Conservation (phyloP, 1,140 invertebrate species). For the Melitaea cinxia region DNA sequence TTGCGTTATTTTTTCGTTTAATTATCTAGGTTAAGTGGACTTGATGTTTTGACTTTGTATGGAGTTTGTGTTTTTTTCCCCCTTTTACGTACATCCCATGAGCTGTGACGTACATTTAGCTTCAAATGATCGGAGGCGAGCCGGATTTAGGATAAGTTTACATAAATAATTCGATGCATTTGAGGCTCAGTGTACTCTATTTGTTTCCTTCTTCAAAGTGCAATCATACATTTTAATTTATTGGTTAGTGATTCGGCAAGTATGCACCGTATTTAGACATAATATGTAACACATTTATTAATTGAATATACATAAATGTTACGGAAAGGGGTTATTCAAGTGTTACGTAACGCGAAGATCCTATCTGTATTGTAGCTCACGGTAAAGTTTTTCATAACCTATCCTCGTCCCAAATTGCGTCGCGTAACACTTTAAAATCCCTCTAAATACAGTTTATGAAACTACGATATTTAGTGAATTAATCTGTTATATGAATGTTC, state of each 20-base stretch:
- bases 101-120: constrained; percentile 33
- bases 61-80: constrained; percentile 11
- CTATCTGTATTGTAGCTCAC: too few species aligned
- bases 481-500: too few species aligned
- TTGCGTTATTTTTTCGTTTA: constrained; percentile 40
- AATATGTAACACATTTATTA: constrained; percentile 4
- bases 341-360: too few species aligned
- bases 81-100: constrained; percentile 24
- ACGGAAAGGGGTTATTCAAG: too few species aligned
- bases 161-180: neutral
- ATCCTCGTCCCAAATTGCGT: too few species aligned
- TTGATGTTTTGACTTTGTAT: constrained; percentile 13
- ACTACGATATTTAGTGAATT: too few species aligned
- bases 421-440: too few species aligned
- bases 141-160: neutral
- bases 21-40: constrained; percentile 33
- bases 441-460: too few species aligned
- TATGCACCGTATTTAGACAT: constrained; percentile 7
- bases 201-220: constrained; percentile 32
- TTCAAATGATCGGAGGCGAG: too few species aligned
- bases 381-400: too few species aligned
- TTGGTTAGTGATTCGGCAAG: constrained; percentile 21
- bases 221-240: constrained; percentile 35
- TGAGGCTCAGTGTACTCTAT: constrained; percentile 22
- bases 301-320: neutral